Evolutionary conservation across 2,888 invertebrate species (phyloP), one percentile per base, ranked within the genome.

Genomic region (Dasysyrphus tricinctus): DNA sequence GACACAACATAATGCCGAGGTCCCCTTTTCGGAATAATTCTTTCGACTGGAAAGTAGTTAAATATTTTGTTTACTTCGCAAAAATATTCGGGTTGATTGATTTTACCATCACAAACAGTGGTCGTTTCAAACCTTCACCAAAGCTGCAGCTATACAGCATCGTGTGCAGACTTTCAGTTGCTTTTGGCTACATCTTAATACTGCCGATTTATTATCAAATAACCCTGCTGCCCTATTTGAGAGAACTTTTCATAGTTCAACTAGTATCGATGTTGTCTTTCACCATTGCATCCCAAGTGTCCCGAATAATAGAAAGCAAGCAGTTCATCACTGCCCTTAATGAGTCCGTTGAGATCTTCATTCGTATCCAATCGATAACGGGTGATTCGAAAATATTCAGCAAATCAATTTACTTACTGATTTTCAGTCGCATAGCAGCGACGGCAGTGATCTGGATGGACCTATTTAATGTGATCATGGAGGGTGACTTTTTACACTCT

Each of bases 401-500:
- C 5, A 47, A 47, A 16, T 29, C 44, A 32, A 16, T 65, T 47
- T 47, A 16, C 12, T 12, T 47, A 6, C 2, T 16, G 11, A 32
- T 47, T 32, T 7, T 65, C 0, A 65, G 29, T 32, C 44, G 47
- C 11, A 4, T n/a, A 3, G n/a, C 16, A 1, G 11, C n/a, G 14
- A 5, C 5, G 0, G 12, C 5, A 7, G 11, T 19, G 7, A 24
- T 42, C 3, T 42, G 6, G 9, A 2, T 0, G 1, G 8, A 8
- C 6, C 3, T 54, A 4, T 3, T 32, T 1, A 54, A n/a, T 5
- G 0, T 1, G 8, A 1, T 29, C 2, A 7, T 8, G 3, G 7
- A 29, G 3, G 32, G 0, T n/a, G n/a, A 29, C 8, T 14, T 3
- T 8, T 1, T 8, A n/a, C 14, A 29, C 1, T 3, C n/a, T 0